Percentiles rank a stretch among this genome's conserved stretches.
phyloP scores from a whole-genome alignment of 2,888 invertebrate genomes.

The Pheosia gnoma region DNA sequence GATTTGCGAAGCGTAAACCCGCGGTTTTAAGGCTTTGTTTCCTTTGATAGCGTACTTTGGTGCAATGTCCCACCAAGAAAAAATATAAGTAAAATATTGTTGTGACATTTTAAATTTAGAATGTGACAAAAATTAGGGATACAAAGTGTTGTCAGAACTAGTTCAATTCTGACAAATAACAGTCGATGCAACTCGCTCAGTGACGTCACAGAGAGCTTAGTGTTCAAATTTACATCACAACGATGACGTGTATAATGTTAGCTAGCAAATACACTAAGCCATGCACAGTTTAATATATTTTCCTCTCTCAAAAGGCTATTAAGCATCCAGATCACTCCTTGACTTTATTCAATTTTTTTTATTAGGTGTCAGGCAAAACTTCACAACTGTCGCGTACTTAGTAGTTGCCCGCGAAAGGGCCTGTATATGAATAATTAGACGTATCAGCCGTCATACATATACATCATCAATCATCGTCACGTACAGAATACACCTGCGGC shows the following conservation, averaged over 20 bases:
- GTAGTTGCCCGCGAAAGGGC: constrained; percentile 7
- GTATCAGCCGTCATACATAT: constrained; percentile 28
- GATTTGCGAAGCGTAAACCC: constrained; percentile 20
- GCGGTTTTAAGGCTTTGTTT: constrained; percentile 18
- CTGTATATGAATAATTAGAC: constrained; percentile 34
- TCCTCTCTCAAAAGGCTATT: neutral
- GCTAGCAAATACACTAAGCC: too few species aligned
- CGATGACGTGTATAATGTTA: too few species aligned
- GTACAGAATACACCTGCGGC: constrained; percentile 42
- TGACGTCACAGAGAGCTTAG: too few species aligned
- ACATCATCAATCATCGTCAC: constrained; percentile 37
- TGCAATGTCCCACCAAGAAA: constrained; percentile 18
- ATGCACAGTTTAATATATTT: too few species aligned
- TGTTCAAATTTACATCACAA: too few species aligned
- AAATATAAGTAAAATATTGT: neutral
- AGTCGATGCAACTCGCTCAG: too few species aligned
- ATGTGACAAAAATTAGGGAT: too few species aligned
- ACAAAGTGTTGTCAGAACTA: too few species aligned
- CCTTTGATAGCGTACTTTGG: constrained; percentile 18
- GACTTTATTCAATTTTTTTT: neutral
- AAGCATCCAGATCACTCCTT: neutral
- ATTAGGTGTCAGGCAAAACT: neutral
- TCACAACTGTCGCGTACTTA: neutral
- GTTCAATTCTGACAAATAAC: too few species aligned
- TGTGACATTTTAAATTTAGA: too few species aligned